Evolutionary conservation across 1,140 invertebrate species (phyloP), one percentile per base, ranked within the genome.

Genomic region (Mercenaria mercenaria): DNA sequence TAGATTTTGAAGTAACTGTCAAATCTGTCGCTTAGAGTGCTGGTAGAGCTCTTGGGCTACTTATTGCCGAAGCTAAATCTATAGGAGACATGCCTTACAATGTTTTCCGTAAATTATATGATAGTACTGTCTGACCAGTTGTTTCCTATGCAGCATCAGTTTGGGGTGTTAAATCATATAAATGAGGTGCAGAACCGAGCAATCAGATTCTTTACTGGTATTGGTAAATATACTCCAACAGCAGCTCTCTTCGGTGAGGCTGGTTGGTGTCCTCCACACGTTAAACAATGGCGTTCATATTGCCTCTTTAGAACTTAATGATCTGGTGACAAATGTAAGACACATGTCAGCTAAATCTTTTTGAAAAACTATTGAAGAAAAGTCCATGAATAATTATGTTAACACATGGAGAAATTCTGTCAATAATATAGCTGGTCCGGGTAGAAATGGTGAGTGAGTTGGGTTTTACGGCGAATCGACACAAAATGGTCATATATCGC

Each of bases 91-190:
- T 80, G 41, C 39, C 76, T 50, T 80, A 80, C 47, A 80, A 80
- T 80, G 76, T 80, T 26, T 80, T 80, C 47, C 47, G 41, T n/a
- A 50, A 52, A 56, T 50, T 80, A 80, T 80, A 80, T 80, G 76
- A 52, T 80, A 80, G 76, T 3, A 80, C 76, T 52, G 76, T 80
- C 26, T 80, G 41, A 41, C 76, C 76, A 29, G 47, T 80, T 6
- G 34, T 76, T 80, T 47, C 76, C 15, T 80, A 50, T 52, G 47
- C 39, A 15, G 39, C 20, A 41, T 80, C 43, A n/a, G n/a, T 52
- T 2, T 80, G n/a, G 76, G 39, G 76, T 29, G 29, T 52, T 23
- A 80, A 50, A 80, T 80, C 76, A 23, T 50, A 52, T 80, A 50
- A 52, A 80, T 50, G 76, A 18, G 13, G 74, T 77, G 23, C 74